Base-by-base conservation (phyloP, 2,113 vertebrate species). In the Chroicocephalus ridibundus region DNA sequence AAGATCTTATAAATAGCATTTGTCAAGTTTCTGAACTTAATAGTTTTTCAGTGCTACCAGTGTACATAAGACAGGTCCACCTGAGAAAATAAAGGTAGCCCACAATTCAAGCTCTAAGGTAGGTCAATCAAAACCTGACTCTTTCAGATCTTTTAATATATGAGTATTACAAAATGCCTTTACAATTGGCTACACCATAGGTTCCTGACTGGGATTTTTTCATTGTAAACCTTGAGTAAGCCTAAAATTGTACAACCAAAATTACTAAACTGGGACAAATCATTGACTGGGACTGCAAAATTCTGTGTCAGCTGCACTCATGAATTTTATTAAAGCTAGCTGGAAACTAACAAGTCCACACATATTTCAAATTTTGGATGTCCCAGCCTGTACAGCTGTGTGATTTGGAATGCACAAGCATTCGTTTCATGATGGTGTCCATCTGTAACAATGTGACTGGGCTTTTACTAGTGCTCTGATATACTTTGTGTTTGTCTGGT, bases 301-400 rank as follows among this genome's bases (percentile, higher is more conserved):
- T 40, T 60, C 38, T 49, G 19, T 7, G 31, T 66, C 65, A 94
- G 40, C 32, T 91, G 31, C 31, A 71, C 14, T 83, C 31, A 32
- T 76, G 27, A 90, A 83, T 94, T 91, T 83, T 68, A 61, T 90
- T 75, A 74, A 86, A 71, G 27, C 32, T 86, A 68, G 10, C 22
- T 75, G 27, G 36, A 90, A 91, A 82, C 11, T 51, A 57, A 7
- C 2, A 86, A 71, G 13, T 58, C 27, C 31, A 55, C 10, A 68
- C 0, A 18, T 25, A 87, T 78, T 93, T 93, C 22, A 66, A 49
- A 32, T 61, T 84, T 66, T 66, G 13, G 4, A 22, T 78, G 22
- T 61, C 26, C 38, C 29, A 64, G 20, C 8, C 29, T 75, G 24
- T 74, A 46, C 11, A 55, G 6, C 27, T 78, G 34, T 49, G 20